Evolutionary conservation across 2,888 invertebrate species (phyloP).

Genomic region (Pyrrhia umbra): DNA sequence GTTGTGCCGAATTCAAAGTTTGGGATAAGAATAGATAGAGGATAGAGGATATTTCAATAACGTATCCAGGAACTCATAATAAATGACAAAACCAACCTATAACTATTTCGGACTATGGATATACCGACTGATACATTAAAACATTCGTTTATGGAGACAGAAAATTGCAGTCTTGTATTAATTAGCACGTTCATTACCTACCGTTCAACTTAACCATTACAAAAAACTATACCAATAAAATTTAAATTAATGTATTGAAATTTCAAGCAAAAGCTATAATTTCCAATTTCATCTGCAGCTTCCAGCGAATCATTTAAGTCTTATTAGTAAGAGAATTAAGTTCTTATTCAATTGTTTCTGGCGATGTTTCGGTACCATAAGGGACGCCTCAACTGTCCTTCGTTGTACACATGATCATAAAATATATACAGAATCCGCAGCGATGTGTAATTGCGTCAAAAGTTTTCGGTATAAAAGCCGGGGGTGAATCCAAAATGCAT

Average conservation of each 20-base stretch:
- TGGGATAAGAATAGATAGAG: too few species aligned
- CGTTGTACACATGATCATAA: constrained; percentile 80
- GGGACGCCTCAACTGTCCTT: constrained; percentile 75
- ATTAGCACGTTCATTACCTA: constrained; percentile 32
- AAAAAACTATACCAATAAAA: constrained; percentile 47
- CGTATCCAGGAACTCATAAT: too few species aligned
- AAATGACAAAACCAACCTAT: not conserved
- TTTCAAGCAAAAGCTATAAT: constrained; percentile 53
- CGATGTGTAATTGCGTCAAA: constrained; percentile 83
- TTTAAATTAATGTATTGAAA: constrained; percentile 51
- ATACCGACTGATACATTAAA: not conserved
- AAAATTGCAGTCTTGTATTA: constrained; percentile 20
- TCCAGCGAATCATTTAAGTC: constrained; percentile 51
- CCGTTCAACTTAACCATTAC: constrained; percentile 17
- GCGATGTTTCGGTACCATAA: constrained; percentile 63
- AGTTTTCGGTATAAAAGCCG: constrained; percentile 86
- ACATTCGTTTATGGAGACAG: not conserved
- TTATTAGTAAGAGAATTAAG: constrained; percentile 61
- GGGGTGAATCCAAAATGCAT: constrained; percentile 84
- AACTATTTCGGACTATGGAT: not conserved
- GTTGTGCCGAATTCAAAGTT: too few species aligned
- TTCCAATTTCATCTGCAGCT: constrained; percentile 56
- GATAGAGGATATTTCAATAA: too few species aligned
- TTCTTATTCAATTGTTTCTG: constrained; percentile 49
- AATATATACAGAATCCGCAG: constrained; percentile 79